A percentile compares a stretch with the other conserved stretches of the same genome.
Evolutionary conservation across 1,140 invertebrate genomes (phyloP).

Genomic region (Drosophila prosaltans): DNA sequence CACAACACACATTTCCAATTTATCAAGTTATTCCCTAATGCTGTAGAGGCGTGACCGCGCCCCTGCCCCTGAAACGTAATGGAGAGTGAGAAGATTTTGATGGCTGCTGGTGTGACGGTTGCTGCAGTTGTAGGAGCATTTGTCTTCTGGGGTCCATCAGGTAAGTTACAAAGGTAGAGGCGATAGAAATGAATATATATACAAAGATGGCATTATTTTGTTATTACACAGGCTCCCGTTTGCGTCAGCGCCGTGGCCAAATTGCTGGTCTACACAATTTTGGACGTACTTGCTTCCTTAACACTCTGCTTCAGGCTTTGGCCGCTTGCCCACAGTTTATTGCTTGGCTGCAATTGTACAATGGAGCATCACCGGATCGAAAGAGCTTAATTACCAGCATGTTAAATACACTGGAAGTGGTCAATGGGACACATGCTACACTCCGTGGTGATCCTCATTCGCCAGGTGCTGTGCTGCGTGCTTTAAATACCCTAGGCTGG

Average conservation of each 20-base stretch:
- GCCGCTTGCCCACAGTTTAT: conserved; percentile 90
- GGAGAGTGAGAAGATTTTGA: conserved; percentile 82
- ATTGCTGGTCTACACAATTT: conserved; percentile 92
- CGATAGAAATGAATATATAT: neutral
- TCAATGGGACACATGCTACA: conserved; percentile 90
- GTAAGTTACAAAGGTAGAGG: conserved; percentile 48
- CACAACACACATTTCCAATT: neutral
- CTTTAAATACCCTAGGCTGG: conserved; percentile 90
- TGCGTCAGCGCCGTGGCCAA: conserved; percentile 86
- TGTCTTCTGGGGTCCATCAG: conserved; percentile 90
- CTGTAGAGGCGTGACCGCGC: conserved; percentile 3
- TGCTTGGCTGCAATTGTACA: conserved; percentile 89
- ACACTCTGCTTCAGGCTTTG: conserved; percentile 92
- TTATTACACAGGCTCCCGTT: conserved; percentile 81
- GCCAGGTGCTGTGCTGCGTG: conserved; percentile 90
- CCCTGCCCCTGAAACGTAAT: conserved; percentile 31
- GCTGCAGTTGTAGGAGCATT: conserved; percentile 90
- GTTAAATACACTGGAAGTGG: conserved; percentile 87
- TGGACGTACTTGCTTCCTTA: conserved; percentile 94
- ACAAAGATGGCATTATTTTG: neutral
- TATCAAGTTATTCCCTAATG: neutral
- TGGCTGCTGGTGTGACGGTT: conserved; percentile 89
- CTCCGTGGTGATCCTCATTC: conserved; percentile 87
- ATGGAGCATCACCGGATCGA: conserved; percentile 83
- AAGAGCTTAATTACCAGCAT: conserved; percentile 87